Conservation (phyloP, 1,140 invertebrate genomes). For the Listronotus oregonensis region DNA sequence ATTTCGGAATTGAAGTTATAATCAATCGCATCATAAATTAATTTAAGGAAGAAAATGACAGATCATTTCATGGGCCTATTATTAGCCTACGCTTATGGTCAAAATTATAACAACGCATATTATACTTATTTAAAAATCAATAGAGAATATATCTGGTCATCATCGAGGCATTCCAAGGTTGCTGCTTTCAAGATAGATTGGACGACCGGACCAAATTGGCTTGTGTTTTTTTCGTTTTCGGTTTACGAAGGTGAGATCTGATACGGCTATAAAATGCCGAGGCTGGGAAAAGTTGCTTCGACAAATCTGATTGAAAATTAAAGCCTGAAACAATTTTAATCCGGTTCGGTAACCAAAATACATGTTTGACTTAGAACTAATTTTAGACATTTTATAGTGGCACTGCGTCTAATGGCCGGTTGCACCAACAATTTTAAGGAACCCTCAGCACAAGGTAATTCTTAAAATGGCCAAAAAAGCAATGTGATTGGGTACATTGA, state of each 20-base stretch:
- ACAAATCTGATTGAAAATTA: slow-evolving; percentile 1
- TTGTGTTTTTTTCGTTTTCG: slow-evolving; percentile 13
- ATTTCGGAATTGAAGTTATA: too few species aligned
- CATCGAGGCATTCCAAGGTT: slow-evolving; percentile 21
- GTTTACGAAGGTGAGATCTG: slow-evolving; percentile 19
- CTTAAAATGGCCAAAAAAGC: too few species aligned
- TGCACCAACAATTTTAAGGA: too few species aligned
- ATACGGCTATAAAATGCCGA: slow-evolving; percentile 3
- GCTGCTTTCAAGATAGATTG: slow-evolving; percentile 23
- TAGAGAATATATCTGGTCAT: slow-evolving; percentile 16
- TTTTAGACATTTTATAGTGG: too few species aligned
- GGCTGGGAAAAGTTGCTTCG: slow-evolving; percentile 6
- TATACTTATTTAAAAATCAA: slow-evolving; percentile 28
- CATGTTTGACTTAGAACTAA: not conserved
- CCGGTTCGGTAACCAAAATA: not conserved
- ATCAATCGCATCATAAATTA: too few species aligned
- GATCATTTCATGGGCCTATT: too few species aligned
- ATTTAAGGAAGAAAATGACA: too few species aligned
- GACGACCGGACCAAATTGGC: slow-evolving; percentile 21
- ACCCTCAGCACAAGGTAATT: too few species aligned
- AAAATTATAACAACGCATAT: slow-evolving; percentile 17
- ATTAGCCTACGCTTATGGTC: slow-evolving; percentile 2
- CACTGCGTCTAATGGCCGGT: too few species aligned
- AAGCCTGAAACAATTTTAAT: slow-evolving; percentile 2
- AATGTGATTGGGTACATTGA: too few species aligned